Conservation (phyloP, 2,113 vertebrate genomes). For the Myodes glareolus region DNA sequence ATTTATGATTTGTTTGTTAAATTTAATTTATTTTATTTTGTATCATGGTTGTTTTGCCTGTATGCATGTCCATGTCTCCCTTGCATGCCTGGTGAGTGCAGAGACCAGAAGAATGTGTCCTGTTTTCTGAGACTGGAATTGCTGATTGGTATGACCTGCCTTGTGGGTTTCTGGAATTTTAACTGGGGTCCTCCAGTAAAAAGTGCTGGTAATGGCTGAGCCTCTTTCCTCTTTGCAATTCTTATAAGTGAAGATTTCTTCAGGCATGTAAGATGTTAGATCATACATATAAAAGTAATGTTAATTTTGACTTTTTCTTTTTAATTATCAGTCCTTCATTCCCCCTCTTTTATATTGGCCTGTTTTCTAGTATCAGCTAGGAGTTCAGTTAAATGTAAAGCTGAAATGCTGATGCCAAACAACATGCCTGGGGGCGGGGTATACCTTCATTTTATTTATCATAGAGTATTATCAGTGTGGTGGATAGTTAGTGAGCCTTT, state of each 20-base stretch:
- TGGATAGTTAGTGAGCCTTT: conserved; percentile 3
- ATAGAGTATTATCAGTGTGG: neutral
- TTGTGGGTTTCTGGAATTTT: neutral
- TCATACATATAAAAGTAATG: neutral
- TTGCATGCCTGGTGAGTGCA: neutral
- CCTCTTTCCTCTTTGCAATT: neutral
- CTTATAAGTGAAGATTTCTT: neutral
- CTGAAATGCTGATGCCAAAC: neutral
- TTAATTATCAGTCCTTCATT: neutral
- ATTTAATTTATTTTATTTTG: neutral
- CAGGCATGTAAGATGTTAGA: neutral
- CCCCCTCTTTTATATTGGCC: neutral
- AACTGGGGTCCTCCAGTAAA: neutral
- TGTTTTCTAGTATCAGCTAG: neutral
- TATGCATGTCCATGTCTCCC: neutral
- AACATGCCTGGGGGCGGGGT: neutral
- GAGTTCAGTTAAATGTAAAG: neutral
- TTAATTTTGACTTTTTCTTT: conserved; percentile 12
- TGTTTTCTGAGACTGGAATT: neutral
- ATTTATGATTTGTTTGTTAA: neutral
- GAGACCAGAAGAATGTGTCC: neutral
- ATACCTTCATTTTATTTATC: conserved; percentile 8
- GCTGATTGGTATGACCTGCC: neutral
- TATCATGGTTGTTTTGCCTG: neutral
- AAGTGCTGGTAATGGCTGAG: neutral